These are phyloP conservation scores for Eupelmus urozonus DNA, from an alignment of 2,888 invertebrate genomes.

Conservation along the genomic window DNA sequence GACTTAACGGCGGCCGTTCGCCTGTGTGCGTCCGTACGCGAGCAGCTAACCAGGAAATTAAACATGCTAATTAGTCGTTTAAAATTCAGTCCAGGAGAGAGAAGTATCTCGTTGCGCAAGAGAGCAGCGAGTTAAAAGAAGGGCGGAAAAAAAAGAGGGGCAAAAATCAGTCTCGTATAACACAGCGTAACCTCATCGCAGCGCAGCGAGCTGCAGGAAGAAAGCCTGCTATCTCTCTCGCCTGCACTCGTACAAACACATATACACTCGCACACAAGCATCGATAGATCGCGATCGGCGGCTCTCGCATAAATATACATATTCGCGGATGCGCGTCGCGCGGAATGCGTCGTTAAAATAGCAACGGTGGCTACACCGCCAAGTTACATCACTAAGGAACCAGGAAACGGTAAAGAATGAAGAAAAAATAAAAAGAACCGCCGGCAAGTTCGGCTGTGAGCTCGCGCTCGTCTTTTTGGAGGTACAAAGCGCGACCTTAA, in stretches of 20 bases:
- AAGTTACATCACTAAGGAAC: constrained; percentile 23
- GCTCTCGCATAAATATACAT: constrained; percentile 2
- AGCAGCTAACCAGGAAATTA: constrained; percentile 20
- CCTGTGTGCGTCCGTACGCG: too few relatives aligned
- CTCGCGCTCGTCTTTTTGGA: not conserved
- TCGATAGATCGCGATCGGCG: constrained; percentile 36
- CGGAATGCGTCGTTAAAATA: constrained; percentile 24
- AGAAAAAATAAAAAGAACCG: not conserved
- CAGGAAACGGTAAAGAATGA: constrained; percentile 1
- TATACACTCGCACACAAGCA: not conserved
- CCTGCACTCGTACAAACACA: not conserved
- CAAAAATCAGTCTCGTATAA: constrained; percentile 37
- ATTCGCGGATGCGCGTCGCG: not conserved
- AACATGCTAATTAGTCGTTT: constrained; percentile 53
- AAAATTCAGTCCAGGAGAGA: constrained; percentile 45
- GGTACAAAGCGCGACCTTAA: constrained; percentile 52
- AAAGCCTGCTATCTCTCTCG: not conserved
- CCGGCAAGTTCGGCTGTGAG: constrained; percentile 27
- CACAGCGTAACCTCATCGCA: constrained; percentile 14
- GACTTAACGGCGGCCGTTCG: not conserved
- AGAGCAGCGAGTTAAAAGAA: constrained; percentile 43
- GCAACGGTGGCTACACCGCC: not conserved
- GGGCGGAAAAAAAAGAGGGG: constrained; percentile 32
- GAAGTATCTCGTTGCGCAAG: constrained; percentile 41
- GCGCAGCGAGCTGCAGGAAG: constrained; percentile 20